These are phyloP conservation scores for Lucifuga dentata DNA, from an alignment of 2,113 vertebrate genomes.

Conservation along the genomic window DNA sequence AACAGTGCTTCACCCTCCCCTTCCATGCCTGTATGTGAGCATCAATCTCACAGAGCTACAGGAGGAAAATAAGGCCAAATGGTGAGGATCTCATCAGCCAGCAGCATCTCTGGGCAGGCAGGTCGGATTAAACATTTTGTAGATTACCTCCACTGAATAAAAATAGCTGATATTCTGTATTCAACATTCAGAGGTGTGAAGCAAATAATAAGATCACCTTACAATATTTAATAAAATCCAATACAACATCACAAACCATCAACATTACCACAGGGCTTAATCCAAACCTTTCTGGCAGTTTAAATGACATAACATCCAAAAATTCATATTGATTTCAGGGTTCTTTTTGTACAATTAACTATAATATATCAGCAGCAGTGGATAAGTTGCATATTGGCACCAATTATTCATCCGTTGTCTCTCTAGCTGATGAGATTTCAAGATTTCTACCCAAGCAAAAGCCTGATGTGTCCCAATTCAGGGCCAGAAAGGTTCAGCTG, in stretches of 20 bases:
- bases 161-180: not conserved
- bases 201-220: not conserved
- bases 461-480: too few relatives aligned
- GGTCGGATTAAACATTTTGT: too few relatives aligned
- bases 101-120: slow-evolving; percentile 6
- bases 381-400: too few relatives aligned
- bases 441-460: too few relatives aligned
- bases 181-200: not conserved
- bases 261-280: not conserved
- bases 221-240: not conserved
- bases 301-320: too few relatives aligned
- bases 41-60: slow-evolving; percentile 29
- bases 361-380: too few relatives aligned
- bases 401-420: too few relatives aligned
- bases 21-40: slow-evolving; percentile 44
- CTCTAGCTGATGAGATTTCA: too few relatives aligned
- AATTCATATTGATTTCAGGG: too few relatives aligned
- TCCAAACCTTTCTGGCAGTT: too few relatives aligned
- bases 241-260: not conserved
- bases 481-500: too few relatives aligned
- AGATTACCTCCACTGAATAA: not conserved
- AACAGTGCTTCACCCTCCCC: slow-evolving; percentile 29
- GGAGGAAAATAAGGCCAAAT: slow-evolving; percentile 30
- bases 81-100: slow-evolving; percentile 11
- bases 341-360: too few relatives aligned